Evolutionary conservation across 1,140 invertebrate genomes (phyloP).

Genomic region (Drosophila malerkotliana): DNA sequence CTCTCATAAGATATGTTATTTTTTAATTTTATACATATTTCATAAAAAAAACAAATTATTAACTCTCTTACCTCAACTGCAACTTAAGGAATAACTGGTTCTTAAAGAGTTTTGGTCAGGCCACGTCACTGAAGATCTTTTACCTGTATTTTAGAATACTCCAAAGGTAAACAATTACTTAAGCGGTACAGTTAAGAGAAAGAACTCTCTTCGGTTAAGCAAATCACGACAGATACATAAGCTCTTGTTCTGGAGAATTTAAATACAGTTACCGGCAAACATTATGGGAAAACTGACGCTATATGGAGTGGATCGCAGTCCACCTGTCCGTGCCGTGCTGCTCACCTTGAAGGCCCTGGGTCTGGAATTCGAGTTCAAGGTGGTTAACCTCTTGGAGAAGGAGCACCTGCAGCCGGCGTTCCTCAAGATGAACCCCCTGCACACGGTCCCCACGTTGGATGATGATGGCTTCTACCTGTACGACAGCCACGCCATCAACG

Average conservation of each 20-base stretch:
- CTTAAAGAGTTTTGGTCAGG: not conserved
- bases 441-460: slow-evolving; percentile 72
- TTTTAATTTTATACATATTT: not conserved
- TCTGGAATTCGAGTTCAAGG: slow-evolving; percentile 75
- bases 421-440: slow-evolving; percentile 76
- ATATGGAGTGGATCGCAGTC: slow-evolving; percentile 71
- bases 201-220: not conserved
- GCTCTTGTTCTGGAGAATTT: not conserved
- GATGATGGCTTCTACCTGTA: slow-evolving; percentile 55
- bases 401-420: slow-evolving; percentile 88
- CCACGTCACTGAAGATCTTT: not conserved
- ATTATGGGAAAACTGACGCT: slow-evolving; percentile 71
- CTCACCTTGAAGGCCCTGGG: slow-evolving; percentile 83
- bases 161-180: not conserved
- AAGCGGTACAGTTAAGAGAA: not conserved
- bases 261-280: not conserved
- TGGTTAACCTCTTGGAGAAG: slow-evolving; percentile 86
- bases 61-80: too few species aligned
- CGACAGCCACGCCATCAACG: slow-evolving; percentile 83
- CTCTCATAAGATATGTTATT: not conserved
- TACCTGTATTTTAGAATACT: not conserved
- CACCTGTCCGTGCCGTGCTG: slow-evolving; percentile 84
- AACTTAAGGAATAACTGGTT: not conserved
- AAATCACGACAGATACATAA: not conserved
- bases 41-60: too few species aligned